Percentiles rank a stretch among this genome's conserved stretches.
phyloP scores from a whole-genome alignment of 2,113 vertebrate genomes.

The Pedionomus torquatus region DNA sequence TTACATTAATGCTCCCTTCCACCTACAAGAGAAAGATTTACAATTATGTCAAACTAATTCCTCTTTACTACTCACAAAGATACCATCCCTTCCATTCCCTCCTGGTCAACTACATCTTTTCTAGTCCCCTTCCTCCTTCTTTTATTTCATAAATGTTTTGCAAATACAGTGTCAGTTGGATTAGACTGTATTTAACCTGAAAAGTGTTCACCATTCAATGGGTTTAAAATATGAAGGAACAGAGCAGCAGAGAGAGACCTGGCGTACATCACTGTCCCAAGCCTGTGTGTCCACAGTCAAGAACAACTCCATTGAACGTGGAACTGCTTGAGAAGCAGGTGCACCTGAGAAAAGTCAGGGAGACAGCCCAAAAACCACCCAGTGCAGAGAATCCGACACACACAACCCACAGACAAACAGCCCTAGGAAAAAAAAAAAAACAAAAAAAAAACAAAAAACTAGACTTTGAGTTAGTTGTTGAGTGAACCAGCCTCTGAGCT shows the following conservation, averaged over 20 bases:
- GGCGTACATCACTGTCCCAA: background rate
- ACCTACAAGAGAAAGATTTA: background rate
- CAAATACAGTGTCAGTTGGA: background rate
- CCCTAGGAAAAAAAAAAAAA: background rate
- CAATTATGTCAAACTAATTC: background rate
- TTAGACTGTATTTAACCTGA: background rate
- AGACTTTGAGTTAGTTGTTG: background rate
- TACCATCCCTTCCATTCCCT: background rate
- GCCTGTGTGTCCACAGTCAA: background rate
- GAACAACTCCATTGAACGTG: background rate
- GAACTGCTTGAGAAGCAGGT: background rate
- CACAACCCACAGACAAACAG: background rate
- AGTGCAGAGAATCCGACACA: background rate
- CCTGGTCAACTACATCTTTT: background rate
- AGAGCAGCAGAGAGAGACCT: background rate
- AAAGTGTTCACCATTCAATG: background rate
- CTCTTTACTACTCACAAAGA: background rate
- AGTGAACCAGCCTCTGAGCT: background rate
- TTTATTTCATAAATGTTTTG: background rate
- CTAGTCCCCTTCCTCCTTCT: background rate
- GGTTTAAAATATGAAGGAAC: background rate
- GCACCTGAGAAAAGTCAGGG: background rate
- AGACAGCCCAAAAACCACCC: background rate
- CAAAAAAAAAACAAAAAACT: background rate
- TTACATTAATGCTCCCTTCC: background rate